Conservation (phyloP, 23 tunicate species). For the Aplidium turbinatum region DNA sequence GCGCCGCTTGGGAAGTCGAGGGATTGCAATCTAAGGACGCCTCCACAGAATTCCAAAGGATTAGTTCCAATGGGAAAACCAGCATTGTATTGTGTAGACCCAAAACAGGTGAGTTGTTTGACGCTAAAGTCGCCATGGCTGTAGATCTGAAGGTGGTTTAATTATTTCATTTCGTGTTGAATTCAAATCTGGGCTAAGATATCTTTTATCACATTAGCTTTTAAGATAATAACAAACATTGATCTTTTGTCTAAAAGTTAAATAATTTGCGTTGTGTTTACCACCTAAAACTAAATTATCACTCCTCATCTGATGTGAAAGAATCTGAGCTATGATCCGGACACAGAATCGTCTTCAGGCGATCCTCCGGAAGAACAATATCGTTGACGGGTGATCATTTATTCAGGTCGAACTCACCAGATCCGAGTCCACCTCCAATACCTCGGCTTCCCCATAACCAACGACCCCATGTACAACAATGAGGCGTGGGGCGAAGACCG, state of each 20-base stretch:
- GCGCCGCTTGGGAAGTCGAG: conserved; percentile 54
- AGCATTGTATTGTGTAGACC: conserved; percentile 83
- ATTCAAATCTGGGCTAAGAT: background rate
- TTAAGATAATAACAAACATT: too few species aligned
- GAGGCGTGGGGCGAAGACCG: conserved; percentile 86
- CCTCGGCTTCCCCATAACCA: conserved; percentile 88
- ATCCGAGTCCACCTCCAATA: conserved; percentile 94
- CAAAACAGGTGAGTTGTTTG: conserved; percentile 66
- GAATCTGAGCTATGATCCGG: too few species aligned
- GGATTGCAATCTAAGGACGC: conserved; percentile 63
- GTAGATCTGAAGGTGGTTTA: background rate
- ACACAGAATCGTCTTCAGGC: too few species aligned
- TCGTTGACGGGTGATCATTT: too few species aligned
- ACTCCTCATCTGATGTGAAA: too few species aligned
- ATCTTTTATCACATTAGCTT: too few species aligned
- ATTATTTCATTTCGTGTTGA: background rate
- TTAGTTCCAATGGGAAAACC: conserved; percentile 57
- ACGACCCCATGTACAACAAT: conserved; percentile 92
- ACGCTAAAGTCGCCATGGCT: background rate
- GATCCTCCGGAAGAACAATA: too few species aligned
- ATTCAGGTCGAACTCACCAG: conserved; percentile 97
- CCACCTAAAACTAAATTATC: too few species aligned
- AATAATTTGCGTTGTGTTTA: too few species aligned
- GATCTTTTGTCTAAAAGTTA: too few species aligned
- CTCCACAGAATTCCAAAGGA: conserved; percentile 42